Evolutionary conservation across 2,797 vertebrate genomes (phyloP).

Genomic region (Atherinosoma microstoma): DNA sequence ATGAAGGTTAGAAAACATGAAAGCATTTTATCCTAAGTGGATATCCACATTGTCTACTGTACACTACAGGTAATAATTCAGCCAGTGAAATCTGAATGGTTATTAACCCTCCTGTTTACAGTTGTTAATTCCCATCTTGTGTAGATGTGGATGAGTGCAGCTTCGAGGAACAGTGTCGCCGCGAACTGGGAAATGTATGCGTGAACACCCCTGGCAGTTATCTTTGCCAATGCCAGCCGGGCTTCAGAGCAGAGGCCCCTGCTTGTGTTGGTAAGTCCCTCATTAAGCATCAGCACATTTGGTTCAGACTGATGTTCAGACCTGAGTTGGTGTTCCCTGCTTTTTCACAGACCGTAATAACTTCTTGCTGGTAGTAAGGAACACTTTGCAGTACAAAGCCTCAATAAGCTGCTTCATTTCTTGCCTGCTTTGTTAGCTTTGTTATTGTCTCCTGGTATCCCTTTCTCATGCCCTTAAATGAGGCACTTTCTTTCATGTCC

Average conservation of each 20-base stretch:
- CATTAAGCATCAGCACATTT: constrained; percentile 8
- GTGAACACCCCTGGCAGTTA: constrained; percentile 86
- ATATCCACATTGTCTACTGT: neutral
- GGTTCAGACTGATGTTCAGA: constrained; percentile 15
- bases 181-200: constrained; percentile 84
- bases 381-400: constrained; percentile 5
- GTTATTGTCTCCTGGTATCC: constrained; percentile 14
- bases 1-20: neutral
- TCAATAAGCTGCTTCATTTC: constrained; percentile 40
- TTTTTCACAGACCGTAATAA: constrained; percentile 4
- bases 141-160: constrained; percentile 87
- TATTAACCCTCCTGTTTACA: neutral
- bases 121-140: constrained; percentile 6
- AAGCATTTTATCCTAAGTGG: neutral
- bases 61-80: neutral
- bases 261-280: constrained; percentile 79
- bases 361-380: constrained; percentile 2
- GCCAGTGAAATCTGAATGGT: neutral
- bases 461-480: constrained; percentile 4
- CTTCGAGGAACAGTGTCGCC: constrained; percentile 82
- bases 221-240: constrained; percentile 79
- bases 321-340: constrained; percentile 17
- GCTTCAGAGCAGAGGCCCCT: constrained; percentile 77
- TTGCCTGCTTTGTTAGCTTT: constrained; percentile 21
- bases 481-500: constrained; percentile 8